Conservation (phyloP, 2,113 vertebrate species). For the Serinus canaria region DNA sequence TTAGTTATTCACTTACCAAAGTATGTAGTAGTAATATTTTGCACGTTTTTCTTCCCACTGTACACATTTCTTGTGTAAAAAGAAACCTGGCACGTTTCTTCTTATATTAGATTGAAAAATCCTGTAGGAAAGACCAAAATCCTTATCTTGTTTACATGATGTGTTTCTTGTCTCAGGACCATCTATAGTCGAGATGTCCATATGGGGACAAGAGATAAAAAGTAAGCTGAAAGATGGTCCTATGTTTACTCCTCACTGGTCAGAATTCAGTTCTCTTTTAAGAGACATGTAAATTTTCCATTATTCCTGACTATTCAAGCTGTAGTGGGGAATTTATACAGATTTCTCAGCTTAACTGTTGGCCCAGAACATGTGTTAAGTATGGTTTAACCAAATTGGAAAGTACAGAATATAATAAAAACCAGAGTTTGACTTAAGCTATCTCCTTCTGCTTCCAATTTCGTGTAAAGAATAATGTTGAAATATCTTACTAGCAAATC, state of each 20-base stretch:
- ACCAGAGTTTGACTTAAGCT: background rate
- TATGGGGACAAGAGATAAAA: slow-evolving; percentile 30
- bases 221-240: background rate
- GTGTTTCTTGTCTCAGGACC: background rate
- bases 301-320: background rate
- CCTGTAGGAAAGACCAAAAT: background rate
- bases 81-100: background rate
- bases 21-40: background rate
- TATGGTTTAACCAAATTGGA: background rate
- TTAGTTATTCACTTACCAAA: background rate
- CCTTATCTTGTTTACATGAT: background rate
- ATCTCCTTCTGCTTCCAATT: background rate
- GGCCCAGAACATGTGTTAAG: background rate
- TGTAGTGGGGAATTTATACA: background rate
- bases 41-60: background rate
- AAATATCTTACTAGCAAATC: background rate
- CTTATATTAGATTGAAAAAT: background rate
- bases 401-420: background rate
- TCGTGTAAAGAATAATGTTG: background rate
- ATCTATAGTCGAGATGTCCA: background rate
- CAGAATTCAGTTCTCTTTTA: background rate
- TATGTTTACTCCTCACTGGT: background rate
- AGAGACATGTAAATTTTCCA: background rate
- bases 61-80: background rate
- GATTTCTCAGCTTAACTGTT: background rate